These are phyloP conservation scores for Halcyon leucocephala DNA, from an alignment of 2,797 vertebrate genomes.

Conservation along the genomic window DNA sequence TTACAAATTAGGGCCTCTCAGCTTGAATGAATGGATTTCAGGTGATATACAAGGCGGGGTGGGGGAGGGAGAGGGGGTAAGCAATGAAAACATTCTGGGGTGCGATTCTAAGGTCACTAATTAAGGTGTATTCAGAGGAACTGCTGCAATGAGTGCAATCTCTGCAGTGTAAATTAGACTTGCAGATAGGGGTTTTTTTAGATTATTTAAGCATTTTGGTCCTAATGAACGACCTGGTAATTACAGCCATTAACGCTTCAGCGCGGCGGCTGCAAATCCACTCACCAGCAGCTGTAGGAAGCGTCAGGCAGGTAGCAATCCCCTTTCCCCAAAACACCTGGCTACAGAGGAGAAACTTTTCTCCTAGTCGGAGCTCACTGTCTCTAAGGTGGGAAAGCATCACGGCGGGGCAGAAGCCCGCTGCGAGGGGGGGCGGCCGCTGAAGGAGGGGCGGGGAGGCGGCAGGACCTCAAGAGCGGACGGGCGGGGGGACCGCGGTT, in stretches of 20 bases:
- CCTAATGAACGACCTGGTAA: neutral
- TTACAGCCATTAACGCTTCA: neutral
- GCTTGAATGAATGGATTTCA: neutral
- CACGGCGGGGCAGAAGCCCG: rapidly evolving
- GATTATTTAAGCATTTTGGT: neutral
- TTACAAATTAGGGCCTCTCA: neutral
- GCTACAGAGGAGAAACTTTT: neutral
- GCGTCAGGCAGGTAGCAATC: neutral
- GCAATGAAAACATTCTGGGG: neutral
- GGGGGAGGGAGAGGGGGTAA: neutral
- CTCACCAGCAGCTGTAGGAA: neutral
- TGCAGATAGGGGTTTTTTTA: neutral
- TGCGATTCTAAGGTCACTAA: neutral
- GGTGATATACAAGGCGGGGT: neutral
- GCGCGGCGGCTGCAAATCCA: neutral
- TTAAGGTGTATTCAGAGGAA: neutral
- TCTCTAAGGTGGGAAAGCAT: neutral
- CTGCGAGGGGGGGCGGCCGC: neutral
- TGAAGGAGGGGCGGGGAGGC: neutral
- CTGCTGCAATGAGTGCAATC: neutral
- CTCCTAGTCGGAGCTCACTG: neutral
- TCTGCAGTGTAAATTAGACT: neutral
- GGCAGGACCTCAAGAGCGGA: neutral
- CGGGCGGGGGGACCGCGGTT: no score
- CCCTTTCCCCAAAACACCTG: neutral